Percentiles rank a stretch among this genome's conserved stretches.
These are phyloP conservation scores for Pithys albifrons DNA, from an alignment of 2,113 vertebrate species.

Conservation along the genomic window DNA sequence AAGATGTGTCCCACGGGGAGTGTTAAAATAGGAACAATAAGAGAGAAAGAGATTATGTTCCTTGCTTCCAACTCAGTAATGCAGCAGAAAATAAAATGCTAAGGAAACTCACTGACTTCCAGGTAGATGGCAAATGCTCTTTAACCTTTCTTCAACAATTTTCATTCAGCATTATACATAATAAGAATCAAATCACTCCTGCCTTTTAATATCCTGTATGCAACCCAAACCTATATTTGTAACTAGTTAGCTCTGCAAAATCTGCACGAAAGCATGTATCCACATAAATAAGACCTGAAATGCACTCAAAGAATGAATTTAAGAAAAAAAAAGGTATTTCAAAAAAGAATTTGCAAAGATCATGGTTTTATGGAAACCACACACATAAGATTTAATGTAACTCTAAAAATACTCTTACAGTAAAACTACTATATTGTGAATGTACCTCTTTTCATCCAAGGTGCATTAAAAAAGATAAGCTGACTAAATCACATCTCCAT, in stretches of 20 bases:
- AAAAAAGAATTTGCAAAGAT: neutral
- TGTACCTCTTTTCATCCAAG: neutral
- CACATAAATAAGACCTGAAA: neutral
- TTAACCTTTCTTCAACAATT: neutral
- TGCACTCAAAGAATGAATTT: neutral
- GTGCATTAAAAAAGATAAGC: neutral
- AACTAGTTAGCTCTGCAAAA: neutral
- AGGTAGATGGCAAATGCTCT: neutral
- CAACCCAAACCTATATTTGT: neutral
- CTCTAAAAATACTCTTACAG: neutral
- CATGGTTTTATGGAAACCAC: neutral
- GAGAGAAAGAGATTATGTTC: neutral
- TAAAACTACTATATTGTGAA: neutral
- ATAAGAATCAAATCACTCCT: neutral
- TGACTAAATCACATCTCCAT: neutral
- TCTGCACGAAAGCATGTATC: neutral
- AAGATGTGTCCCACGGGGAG: accelerated
- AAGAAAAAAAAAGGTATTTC: neutral
- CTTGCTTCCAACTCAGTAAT: neutral
- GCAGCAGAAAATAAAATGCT: neutral
- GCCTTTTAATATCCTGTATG: neutral
- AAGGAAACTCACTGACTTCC: neutral
- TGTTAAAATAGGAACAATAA: neutral
- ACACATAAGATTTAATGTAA: neutral
- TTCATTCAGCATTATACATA: neutral